Percentiles rank a stretch among this genome's conserved stretches.
Evolutionary conservation across 2,888 invertebrate genomes (phyloP).

Genomic region (Caenorhabditis sinica): DNA sequence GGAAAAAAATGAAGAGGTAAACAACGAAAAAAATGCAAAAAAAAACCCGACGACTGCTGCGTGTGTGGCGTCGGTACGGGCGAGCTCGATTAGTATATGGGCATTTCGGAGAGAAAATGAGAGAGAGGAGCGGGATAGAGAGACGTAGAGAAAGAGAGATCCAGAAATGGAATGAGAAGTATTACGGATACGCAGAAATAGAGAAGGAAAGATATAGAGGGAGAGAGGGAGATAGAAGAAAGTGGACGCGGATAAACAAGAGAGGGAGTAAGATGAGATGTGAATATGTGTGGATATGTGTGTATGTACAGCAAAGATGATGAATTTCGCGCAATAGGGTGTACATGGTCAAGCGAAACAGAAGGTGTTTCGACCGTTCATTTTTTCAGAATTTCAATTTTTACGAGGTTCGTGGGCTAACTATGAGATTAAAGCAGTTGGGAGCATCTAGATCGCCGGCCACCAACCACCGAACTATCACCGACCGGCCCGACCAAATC

Average conservation of each 20-base stretch:
- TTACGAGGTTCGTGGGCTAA: too few species aligned
- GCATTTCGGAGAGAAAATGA: constrained; percentile 18
- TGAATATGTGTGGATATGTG: too few species aligned
- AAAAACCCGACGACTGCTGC: constrained; percentile 11
- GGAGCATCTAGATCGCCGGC: too few species aligned
- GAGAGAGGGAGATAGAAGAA: too few species aligned
- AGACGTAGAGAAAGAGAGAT: constrained; percentile 31
- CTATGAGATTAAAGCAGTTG: too few species aligned
- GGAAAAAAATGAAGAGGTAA: constrained; percentile 18
- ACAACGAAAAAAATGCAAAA: constrained; percentile 27
- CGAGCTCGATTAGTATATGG: constrained; percentile 54
- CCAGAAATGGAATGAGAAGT: constrained; percentile 13
- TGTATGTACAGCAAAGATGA: constrained; percentile 7
- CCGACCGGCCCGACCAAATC: too few species aligned
- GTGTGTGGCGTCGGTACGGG: constrained; percentile 29
- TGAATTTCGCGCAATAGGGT: not conserved
- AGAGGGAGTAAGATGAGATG: constrained; percentile 22
- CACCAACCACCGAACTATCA: too few species aligned
- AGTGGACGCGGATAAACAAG: constrained; percentile 7
- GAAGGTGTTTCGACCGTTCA: too few species aligned
- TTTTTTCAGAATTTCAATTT: too few species aligned
- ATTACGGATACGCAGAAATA: constrained; percentile 18
- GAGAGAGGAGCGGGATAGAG: constrained; percentile 13
- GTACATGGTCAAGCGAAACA: too few species aligned
- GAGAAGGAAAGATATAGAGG: too few species aligned